These are phyloP conservation scores for Subanguina moxae DNA, from an alignment of 1,140 invertebrate genomes.

Conservation along the genomic window DNA sequence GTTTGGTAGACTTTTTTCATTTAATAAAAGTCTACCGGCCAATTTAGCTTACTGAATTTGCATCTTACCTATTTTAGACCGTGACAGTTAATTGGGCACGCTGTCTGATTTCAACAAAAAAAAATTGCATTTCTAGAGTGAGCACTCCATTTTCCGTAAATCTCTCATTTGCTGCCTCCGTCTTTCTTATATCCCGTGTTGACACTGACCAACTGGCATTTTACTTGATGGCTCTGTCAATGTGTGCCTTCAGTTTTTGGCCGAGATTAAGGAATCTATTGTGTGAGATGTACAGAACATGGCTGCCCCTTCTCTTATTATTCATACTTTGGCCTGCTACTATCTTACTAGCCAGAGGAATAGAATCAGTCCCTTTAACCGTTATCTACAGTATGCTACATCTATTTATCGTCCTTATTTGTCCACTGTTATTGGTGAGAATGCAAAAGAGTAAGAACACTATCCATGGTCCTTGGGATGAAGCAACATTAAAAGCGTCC, in stretches of 20 bases:
- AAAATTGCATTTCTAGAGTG: conserved; percentile 38
- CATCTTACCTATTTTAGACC: no score
- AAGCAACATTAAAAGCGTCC: conserved; percentile 66
- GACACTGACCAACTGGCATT: conserved; percentile 73
- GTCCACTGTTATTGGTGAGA: conserved; percentile 74
- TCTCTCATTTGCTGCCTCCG: conserved; percentile 61
- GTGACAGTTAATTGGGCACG: no score
- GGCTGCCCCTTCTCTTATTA: conserved; percentile 16
- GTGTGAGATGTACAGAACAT: conserved; percentile 4
- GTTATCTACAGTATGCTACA: conserved; percentile 61
- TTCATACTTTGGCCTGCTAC: conserved; percentile 44
- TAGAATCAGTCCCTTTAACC: conserved; percentile 61
- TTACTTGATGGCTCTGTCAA: conserved; percentile 81
- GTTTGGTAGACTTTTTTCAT: no score
- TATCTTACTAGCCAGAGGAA: conserved; percentile 21
- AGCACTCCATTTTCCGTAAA: conserved; percentile 46
- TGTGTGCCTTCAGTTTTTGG: conserved; percentile 80
- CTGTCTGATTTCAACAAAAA: no score
- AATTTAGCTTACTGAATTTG: no score
- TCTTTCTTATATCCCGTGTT: conserved; percentile 86
- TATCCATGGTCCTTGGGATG: conserved; percentile 92
- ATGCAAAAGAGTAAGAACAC: conserved; percentile 80
- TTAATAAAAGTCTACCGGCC: no score
- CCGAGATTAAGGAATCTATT: conserved; percentile 70
- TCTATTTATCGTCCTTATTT: conserved; percentile 64